Evolutionary conservation across 2,113 vertebrate genomes (phyloP), one percentile per base, ranked within the genome.

Genomic region (Myrmecophaga tridactyla): DNA sequence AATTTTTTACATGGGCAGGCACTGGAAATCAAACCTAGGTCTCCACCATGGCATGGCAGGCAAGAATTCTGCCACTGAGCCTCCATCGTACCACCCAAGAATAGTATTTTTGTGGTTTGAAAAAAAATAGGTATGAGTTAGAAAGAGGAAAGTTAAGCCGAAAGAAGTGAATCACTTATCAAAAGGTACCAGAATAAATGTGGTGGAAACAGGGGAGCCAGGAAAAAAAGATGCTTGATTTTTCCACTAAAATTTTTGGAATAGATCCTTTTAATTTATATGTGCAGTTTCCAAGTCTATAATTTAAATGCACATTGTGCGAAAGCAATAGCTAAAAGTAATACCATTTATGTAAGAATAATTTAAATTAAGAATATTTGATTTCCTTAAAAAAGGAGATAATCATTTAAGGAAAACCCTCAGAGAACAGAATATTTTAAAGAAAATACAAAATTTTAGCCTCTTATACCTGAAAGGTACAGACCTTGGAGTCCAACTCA

Each of bases 351-450:
- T 27, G 7, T 92, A 53, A 81, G 73, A 72, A 60, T 75, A 78
- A 20, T 84, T 39, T 93, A 60, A 76, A 75, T 81, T 1, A 77
- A 77, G 8, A 72, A 43, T 18, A 27, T 27, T 53, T 81, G 18
- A 36, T 75, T 84, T 87, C 29, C 23, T 51, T 75, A 20, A 20
- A 56, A 56, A 56, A 56, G 21, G 15, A 53, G 43, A 12, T 93
- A 77, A 90, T 5, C 80, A 63, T 86, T 92, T 90, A 83, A 67
- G 62, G 51, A 96, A 86, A 83, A 75, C 31, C 48, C 15, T 92
- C 10, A 87, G 43, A 84, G 72, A 88, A 70, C 91, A 63, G 23
- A 92, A n/a, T 51, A 43, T 89, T 29, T 46, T 72, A 43, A 80
- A 83, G 14, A n/a, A 72, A 48, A 29, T 72, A 43, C 75, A 83